Evolutionary conservation across 2,888 invertebrate species (phyloP), one percentile per base, ranked within the genome.

Genomic region (Andrena chrysosceles): DNA sequence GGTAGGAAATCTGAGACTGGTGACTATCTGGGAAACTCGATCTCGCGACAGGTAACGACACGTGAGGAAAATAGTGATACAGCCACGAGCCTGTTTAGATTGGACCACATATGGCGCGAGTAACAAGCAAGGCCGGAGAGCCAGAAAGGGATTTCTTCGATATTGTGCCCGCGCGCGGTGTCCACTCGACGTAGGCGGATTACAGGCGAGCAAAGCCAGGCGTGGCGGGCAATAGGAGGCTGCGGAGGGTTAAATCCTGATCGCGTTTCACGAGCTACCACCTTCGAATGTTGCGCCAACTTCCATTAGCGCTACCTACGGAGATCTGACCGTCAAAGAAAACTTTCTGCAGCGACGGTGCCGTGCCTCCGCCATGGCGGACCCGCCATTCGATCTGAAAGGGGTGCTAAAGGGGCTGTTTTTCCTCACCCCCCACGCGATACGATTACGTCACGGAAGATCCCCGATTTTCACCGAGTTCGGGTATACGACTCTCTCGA

Each of bases 211-310:
- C 66, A 79, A 84, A 77, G 79, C 77, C 63, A 73, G 73, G 35
- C 75, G 31, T 67, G 31, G 10, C 13, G 35, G 60, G 63, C 69
- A 48, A 23, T 68, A 31, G 69, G 81, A 70, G 68, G 64, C 48
- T 42, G 62, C 74, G 29, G 76, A 63, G 70, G 75, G 82, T 84
- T 82, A 89, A 91, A 89, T 90, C 91, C 90, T 90, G 93, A 93
- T 93, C 93, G 93, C 89, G 91, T 93, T 93, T 93, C 93, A 93
- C 93, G 93, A 91, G 89, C 93, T 93, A 88, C 91, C 93, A 93
- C 93, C 93, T 93, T 85, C 90, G 89, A 93, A 93, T 93, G 90
- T 85, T 84, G 77, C 86, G 87, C 78, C 85, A 84, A 89, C 85
- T 90, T 92, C 91, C 91, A 92, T 92, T 92, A 92, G 91, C 88